A percentile compares a stretch with the other conserved stretches of the same genome.
phyloP scores from a whole-genome alignment of 2,888 invertebrate species.

The Megalurothrips usitatus region DNA sequence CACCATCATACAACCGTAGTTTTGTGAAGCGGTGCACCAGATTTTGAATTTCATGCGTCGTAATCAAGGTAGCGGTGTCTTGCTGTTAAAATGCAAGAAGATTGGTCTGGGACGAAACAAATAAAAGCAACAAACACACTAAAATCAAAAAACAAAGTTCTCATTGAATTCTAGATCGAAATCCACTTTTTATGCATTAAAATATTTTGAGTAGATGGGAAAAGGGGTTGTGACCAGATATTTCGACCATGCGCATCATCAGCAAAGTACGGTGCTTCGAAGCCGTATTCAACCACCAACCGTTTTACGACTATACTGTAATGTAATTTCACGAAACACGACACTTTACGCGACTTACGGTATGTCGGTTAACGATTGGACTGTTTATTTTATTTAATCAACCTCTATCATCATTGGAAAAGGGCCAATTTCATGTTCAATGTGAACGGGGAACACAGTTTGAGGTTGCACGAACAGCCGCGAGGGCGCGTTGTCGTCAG shows the following conservation, averaged over 20 bases:
- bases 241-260: no score
- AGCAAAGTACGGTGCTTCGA: no score
- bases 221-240: no score
- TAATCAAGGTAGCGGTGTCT: background rate
- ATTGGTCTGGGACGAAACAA: background rate
- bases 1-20: background rate
- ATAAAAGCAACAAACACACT: background rate
- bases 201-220: no score
- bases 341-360: no score
- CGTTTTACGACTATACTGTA: no score
- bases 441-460: background rate
- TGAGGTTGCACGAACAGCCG: background rate
- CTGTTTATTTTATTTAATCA: no score
- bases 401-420: no score
- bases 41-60: background rate
- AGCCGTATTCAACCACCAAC: no score
- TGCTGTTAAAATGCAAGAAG: background rate
- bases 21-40: background rate
- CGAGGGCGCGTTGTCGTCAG: constrained; percentile 10
- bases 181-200: background rate
- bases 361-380: no score
- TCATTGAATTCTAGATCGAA: background rate
- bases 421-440: background rate
- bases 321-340: no score
- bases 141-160: background rate